Evolutionary conservation across 2,113 vertebrate genomes (phyloP).

Genomic region (Fulica atra): DNA sequence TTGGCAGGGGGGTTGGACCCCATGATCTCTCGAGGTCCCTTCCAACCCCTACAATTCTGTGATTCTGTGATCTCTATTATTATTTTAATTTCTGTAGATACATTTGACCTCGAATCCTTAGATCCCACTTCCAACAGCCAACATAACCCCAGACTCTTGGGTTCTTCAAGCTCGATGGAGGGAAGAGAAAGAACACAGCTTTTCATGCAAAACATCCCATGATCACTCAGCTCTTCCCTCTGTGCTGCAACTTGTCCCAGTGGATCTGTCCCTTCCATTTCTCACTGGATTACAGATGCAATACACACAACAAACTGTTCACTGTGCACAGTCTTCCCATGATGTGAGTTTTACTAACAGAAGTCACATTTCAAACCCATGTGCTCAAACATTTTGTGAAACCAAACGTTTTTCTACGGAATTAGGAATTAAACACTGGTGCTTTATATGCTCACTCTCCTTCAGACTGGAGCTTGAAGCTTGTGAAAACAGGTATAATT

Average conservation of each 20-base stretch:
- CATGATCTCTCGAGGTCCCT: no score
- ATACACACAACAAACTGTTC: background rate
- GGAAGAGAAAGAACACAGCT: background rate
- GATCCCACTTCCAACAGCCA: background rate
- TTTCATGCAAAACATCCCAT: background rate
- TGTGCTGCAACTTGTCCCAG: background rate
- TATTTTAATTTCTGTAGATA: background rate
- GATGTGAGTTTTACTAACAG: background rate
- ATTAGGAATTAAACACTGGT: background rate
- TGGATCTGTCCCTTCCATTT: background rate
- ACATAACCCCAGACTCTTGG: background rate
- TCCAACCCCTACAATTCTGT: no score
- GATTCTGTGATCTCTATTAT: background rate
- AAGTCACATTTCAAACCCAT: constrained; percentile 17
- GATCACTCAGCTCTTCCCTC: background rate
- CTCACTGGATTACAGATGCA: background rate
- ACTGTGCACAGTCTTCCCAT: background rate
- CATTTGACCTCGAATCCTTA: background rate
- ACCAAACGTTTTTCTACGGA: background rate
- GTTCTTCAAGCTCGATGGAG: background rate
- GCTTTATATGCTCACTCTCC: background rate
- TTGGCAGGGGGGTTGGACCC: no score
- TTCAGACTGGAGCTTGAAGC: background rate
- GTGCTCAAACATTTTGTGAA: background rate
- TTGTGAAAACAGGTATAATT: constrained; percentile 40